A percentile compares a stretch with the other conserved stretches of the same genome.
Conservation (phyloP, 2,797 vertebrate genomes). For the Catharus ustulatus region DNA sequence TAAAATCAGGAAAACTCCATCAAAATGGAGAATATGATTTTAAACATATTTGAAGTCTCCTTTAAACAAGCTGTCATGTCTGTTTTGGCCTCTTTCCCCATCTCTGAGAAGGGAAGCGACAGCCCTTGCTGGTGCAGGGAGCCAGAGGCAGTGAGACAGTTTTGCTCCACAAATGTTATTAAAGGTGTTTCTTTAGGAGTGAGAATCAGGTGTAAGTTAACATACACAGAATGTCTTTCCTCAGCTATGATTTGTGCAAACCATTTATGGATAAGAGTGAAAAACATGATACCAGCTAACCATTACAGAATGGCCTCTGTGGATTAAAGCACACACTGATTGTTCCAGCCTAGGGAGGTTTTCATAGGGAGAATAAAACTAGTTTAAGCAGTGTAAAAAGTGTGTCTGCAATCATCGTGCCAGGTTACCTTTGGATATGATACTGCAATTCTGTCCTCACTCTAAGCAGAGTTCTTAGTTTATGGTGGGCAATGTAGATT, state of each 20-base stretch:
- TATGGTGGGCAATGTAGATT: background rate
- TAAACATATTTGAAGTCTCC: background rate
- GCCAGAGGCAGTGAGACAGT: background rate
- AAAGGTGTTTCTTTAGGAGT: slow-evolving; percentile 37
- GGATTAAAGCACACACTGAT: background rate
- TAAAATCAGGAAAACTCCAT: background rate
- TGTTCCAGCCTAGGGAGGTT: background rate
- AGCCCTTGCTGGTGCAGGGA: background rate
- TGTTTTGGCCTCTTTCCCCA: background rate
- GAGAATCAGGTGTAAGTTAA: slow-evolving; percentile 3
- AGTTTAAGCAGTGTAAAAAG: background rate
- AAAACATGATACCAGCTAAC: background rate
- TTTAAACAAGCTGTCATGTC: background rate
- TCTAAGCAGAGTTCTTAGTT: background rate
- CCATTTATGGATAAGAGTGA: background rate
- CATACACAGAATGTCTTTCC: background rate
- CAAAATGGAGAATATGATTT: background rate
- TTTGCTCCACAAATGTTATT: background rate
- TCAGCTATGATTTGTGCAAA: background rate
- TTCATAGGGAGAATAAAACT: background rate
- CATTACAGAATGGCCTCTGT: background rate
- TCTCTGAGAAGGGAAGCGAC: background rate
- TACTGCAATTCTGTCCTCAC: background rate
- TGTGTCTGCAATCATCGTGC: background rate
- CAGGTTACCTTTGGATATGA: background rate